Evolutionary conservation across 2,113 vertebrate genomes (phyloP), one percentile per base, ranked within the genome.

Genomic region (Campylomormyrus tamandua): DNA sequence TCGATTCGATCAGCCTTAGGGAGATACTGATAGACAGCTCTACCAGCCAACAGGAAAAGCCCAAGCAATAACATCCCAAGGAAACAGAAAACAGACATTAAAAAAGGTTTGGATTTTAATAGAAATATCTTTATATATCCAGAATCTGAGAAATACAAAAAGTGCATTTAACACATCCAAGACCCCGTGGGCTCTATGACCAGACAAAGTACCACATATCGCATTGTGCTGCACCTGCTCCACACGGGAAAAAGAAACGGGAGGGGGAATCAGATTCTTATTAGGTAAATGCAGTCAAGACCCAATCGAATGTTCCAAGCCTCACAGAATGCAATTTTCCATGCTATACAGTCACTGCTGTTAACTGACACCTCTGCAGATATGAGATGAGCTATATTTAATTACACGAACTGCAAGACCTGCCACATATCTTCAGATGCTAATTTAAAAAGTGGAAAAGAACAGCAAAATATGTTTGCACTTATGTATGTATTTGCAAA

Each of bases 91-190:
- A 93, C 91, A 93, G 94, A 93, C 94, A 94, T 94, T 96, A 94
- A 95, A 94, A 96, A 96, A 96, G 80, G 93, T 87, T 89, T 90
- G 62, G 49, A 92, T 89, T 94, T 94, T 92, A 90, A 96, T 96
- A 96, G 94, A 96, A 96, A 96, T 45, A n/a, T 88, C 35, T 88
- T 66, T 88, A 88, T 58, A 88, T 88, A 88, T 62, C 53, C 87
- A 88, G 95, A 92, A 95, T 96, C 93, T 93, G 91, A 94, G 95
- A 94, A 96, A 94, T 96, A 96, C 94, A 96, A 96, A 96, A 95
- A 91, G 94, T 95, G 95, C 95, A 92, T 95, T 94, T 94, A 94
- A 96, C 93, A 90, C 95, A 94, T 94, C 92, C 92, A 91, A 92
- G 93, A 93, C 92, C 90, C 90, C 93, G 92, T 21, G 87, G 31